Evolutionary conservation across 37 sponge, comb jelly and placozoan genomes (phyloP).

Genomic region (Dysidea cf. avara): DNA sequence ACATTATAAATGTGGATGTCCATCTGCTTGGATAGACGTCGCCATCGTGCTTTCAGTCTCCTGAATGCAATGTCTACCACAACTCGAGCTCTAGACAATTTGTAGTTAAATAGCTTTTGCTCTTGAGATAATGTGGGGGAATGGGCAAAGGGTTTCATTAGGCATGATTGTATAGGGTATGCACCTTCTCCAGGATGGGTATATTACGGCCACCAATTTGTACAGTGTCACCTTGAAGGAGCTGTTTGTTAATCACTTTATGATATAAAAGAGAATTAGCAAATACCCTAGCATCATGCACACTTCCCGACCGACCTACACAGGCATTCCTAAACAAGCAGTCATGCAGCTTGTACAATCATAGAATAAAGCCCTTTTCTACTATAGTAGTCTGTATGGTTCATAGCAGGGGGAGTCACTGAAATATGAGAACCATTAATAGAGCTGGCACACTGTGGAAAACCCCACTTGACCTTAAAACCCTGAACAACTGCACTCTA

Average conservation of each 20-base stretch:
- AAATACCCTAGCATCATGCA: too few relatives aligned
- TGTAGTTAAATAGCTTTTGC: not conserved
- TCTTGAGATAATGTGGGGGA: not conserved
- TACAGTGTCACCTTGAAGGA: too few relatives aligned
- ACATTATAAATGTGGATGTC: not conserved
- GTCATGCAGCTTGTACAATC: not conserved
- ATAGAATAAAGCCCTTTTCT: too few relatives aligned
- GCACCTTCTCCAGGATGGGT: too few relatives aligned
- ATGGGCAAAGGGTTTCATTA: not conserved
- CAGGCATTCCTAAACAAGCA: too few relatives aligned
- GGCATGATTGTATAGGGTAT: too few relatives aligned
- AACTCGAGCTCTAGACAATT: not conserved
- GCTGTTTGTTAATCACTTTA: too few relatives aligned
- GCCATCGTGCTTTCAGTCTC: conserved; percentile 17
- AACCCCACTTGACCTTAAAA: not conserved
- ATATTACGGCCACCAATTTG: too few relatives aligned
- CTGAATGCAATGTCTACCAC: conserved; percentile 8
- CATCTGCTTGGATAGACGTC: not conserved
- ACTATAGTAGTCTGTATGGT: too few relatives aligned
- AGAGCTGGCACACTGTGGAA: conserved; percentile 4
- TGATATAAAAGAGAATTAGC: too few relatives aligned
- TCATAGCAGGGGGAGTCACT: too few relatives aligned
- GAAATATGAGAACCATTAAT: conserved; percentile 6
- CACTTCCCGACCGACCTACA: too few relatives aligned
- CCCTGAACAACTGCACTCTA: not conserved